Base-by-base conservation (phyloP, 2,113 vertebrate species). In the Dipodomys spectabilis region DNA sequence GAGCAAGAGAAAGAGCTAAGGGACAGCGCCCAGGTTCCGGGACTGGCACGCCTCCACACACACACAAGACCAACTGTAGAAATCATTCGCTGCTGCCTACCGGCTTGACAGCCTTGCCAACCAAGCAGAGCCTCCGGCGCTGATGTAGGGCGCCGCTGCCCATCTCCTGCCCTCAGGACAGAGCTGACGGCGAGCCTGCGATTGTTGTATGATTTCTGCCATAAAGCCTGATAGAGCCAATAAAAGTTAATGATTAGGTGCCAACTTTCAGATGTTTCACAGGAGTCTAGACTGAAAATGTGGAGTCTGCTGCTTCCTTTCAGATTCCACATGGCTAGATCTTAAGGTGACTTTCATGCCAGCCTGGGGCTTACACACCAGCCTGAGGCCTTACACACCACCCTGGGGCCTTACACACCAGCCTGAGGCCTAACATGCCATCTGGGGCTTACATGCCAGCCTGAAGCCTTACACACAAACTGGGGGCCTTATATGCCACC, bases 161-260 rank as follows among this genome's bases (percentile, higher is more conserved):
- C 9, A 13, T 49, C 49, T 80, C 9, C 60, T 7, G 71, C 35
- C 71, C 4, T 3, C 0, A 2, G 62, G n/a, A 22, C 30, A 30
- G 64, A 35, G 82, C 25, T 13, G 49, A n/a, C 11, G 27, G 39
- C 23, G 74, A 85, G 60, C 69, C 27, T 6, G 94, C 92, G 49
- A 84, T 78, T 35, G 78, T 85, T 19, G 7, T 45, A n/a, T 71
- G 60, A 74, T 81, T 62, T 88, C 62, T 9, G 57, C 74, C 60
- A 69, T 90, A 82, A 74, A 95, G 87, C 35, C 69, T 5, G 32
- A 87, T 75, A 53, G 2, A 2, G 30, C 77, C 53, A 60, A 72
- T 96, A 96, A 97, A 97, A 93, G 96, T 96, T 95, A 96, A 96
- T 95, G 88, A 95, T 96, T 96, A 88, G 8, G 30, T 20, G 0